phyloP scores from a whole-genome alignment of 37 sponge, comb jelly and placozoan genomes.

The Bolinopsis microptera region DNA sequence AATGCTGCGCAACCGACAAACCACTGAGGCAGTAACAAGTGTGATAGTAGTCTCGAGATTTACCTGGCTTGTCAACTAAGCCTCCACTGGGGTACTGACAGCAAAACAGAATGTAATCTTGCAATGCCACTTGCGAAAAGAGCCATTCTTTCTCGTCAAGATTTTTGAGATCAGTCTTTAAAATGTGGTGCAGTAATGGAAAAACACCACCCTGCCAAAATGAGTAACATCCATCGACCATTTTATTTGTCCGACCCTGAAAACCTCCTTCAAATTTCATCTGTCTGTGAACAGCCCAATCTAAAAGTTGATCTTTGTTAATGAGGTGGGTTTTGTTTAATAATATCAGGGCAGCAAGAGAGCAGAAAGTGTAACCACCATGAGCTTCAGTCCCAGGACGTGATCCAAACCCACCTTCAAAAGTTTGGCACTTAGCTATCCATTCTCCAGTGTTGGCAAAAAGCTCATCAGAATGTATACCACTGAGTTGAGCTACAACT shows the following conservation, averaged over 20 bases:
- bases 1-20: slow-evolving; percentile 84
- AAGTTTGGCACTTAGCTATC: slow-evolving; percentile 91
- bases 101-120: slow-evolving; percentile 90
- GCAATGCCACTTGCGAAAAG: slow-evolving; percentile 74
- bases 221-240: slow-evolving; percentile 98
- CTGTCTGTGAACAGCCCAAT: slow-evolving; percentile 84
- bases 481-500: slow-evolving; percentile 78
- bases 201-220: slow-evolving; percentile 98
- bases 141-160: slow-evolving; percentile 10
- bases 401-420: slow-evolving; percentile 83
- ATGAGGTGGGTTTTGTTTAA: slow-evolving; percentile 75
- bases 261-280: slow-evolving; percentile 97
- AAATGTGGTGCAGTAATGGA: slow-evolving; percentile 74
- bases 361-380: slow-evolving; percentile 97
- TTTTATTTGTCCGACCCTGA: slow-evolving; percentile 95
- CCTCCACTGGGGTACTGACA: slow-evolving; percentile 87
- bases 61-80: slow-evolving; percentile 92
- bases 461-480: slow-evolving; percentile 71
- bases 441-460: slow-evolving; percentile 79
- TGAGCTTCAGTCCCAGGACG: slow-evolving; percentile 90
- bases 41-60: slow-evolving; percentile 77
- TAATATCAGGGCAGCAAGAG: slow-evolving; percentile 82
- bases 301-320: slow-evolving; percentile 71
- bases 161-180: slow-evolving; percentile 34
- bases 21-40: slow-evolving; percentile 97